phyloP scores from a whole-genome alignment of 2,113 vertebrate species.

The Eulemur rufifrons region DNA sequence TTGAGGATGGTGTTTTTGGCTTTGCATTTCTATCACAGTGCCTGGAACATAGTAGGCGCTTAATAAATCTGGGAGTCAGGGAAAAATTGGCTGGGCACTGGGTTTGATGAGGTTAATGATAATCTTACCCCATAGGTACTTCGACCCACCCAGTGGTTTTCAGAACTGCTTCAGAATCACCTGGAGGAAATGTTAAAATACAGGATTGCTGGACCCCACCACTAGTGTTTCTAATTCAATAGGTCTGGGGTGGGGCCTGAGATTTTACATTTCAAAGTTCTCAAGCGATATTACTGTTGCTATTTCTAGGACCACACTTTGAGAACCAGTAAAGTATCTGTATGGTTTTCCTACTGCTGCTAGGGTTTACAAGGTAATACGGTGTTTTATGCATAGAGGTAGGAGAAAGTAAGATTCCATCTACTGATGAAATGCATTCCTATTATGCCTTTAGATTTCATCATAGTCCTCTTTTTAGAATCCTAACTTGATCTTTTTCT shows the following conservation, averaged over 20 bases:
- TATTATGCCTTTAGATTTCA: background rate
- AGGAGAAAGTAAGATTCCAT: background rate
- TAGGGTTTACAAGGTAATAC: background rate
- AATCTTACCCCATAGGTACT: background rate
- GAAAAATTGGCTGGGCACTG: background rate
- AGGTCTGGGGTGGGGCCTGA: background rate
- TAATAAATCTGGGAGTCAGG: background rate
- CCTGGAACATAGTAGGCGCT: background rate
- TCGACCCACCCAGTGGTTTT: background rate
- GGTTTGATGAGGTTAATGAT: background rate
- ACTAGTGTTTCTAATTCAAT: background rate
- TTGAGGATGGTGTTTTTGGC: background rate
- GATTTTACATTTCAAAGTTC: background rate
- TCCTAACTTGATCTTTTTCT: slow-evolving; percentile 46
- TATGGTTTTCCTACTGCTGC: background rate
- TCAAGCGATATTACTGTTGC: background rate
- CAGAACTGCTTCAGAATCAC: background rate
- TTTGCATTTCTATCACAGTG: slow-evolving; percentile 3
- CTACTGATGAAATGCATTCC: background rate
- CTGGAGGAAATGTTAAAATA: slow-evolving; percentile 9
- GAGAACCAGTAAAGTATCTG: background rate
- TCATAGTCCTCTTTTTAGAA: background rate
- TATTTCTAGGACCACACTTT: background rate
- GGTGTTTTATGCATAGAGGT: background rate
- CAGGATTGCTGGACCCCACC: background rate